These are phyloP conservation scores for Euproctis similis DNA, from an alignment of 2,888 invertebrate genomes.

Conservation along the genomic window DNA sequence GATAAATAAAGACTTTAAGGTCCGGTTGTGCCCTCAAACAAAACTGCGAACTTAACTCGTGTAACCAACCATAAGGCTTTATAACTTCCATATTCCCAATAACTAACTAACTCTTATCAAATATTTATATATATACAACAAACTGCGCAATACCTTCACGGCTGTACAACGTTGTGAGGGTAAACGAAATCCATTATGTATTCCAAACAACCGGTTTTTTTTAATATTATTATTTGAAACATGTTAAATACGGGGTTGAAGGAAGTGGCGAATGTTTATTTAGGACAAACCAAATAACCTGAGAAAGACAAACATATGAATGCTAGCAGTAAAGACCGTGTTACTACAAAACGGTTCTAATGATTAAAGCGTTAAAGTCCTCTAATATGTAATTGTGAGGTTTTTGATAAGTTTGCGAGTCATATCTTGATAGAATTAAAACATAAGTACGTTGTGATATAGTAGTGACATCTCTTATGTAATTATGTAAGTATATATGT, in stretches of 20 bases:
- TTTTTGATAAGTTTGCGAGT: constrained; percentile 14
- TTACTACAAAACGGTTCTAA: too few relatives aligned
- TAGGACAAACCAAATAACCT: constrained; percentile 41
- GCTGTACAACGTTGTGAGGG: constrained; percentile 21
- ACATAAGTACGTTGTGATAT: constrained; percentile 29
- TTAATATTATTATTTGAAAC: constrained; percentile 50
- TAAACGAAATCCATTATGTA: constrained; percentile 46
- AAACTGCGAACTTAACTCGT: too few relatives aligned
- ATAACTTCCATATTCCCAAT: constrained; percentile 3
- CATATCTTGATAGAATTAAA: constrained; percentile 36
- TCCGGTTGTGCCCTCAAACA: too few relatives aligned
- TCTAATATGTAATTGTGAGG: background rate
- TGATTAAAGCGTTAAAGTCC: too few relatives aligned
- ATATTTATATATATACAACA: constrained; percentile 16
- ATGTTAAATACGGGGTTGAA: constrained; percentile 46
- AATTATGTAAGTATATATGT: too few relatives aligned
- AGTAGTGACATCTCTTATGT: too few relatives aligned
- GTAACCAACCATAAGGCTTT: constrained; percentile 1
- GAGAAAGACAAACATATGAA: constrained; percentile 14
- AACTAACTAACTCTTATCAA: constrained; percentile 7
- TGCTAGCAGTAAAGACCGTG: constrained; percentile 3
- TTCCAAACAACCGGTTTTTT: constrained; percentile 51
- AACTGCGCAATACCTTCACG: constrained; percentile 9
- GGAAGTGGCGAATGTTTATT: constrained; percentile 40
- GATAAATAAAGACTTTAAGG: too few relatives aligned